Percentiles rank a stretch among this genome's conserved stretches.
Conservation (phyloP, 1,140 invertebrate genomes). For the Andrena cerasifolii region DNA sequence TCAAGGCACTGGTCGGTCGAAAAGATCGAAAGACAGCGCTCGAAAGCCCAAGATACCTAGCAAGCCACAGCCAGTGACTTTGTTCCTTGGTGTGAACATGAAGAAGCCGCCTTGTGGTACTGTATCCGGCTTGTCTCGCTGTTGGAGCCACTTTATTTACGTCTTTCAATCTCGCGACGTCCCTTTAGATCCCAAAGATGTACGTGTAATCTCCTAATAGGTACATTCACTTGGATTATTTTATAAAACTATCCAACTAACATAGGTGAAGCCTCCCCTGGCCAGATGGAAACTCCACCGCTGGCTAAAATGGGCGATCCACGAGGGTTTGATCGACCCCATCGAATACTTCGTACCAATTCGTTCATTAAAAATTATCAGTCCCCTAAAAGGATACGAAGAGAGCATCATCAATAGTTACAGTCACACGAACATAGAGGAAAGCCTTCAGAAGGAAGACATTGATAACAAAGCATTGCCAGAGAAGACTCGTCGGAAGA, state of each 20-base stretch:
- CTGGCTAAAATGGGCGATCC: slow-evolving; percentile 77
- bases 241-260: not conserved
- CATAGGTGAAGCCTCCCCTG: slow-evolving; percentile 63
- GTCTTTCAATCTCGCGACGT: slow-evolving; percentile 71
- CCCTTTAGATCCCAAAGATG: slow-evolving; percentile 70
- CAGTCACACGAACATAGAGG: not conserved
- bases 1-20: not conserved
- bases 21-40: slow-evolving; percentile 4
- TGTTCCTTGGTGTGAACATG: slow-evolving; percentile 58
- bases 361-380: slow-evolving; percentile 71
- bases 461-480: not conserved
- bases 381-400: slow-evolving; percentile 46
- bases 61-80: slow-evolving; percentile 40
- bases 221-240: not conserved
- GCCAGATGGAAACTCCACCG: slow-evolving; percentile 74
- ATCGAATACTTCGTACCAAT: slow-evolving; percentile 64
- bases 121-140: slow-evolving; percentile 62
- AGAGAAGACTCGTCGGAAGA: not conserved
- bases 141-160: slow-evolving; percentile 69
- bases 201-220: slow-evolving; percentile 14
- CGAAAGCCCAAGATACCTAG: not conserved
- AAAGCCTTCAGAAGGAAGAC: not conserved
- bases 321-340: slow-evolving; percentile 65
- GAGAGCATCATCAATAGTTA: not conserved
- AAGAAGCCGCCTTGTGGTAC: slow-evolving; percentile 29